These are phyloP conservation scores for Diogma glabrata DNA, from an alignment of 2,888 invertebrate species.

Conservation along the genomic window DNA sequence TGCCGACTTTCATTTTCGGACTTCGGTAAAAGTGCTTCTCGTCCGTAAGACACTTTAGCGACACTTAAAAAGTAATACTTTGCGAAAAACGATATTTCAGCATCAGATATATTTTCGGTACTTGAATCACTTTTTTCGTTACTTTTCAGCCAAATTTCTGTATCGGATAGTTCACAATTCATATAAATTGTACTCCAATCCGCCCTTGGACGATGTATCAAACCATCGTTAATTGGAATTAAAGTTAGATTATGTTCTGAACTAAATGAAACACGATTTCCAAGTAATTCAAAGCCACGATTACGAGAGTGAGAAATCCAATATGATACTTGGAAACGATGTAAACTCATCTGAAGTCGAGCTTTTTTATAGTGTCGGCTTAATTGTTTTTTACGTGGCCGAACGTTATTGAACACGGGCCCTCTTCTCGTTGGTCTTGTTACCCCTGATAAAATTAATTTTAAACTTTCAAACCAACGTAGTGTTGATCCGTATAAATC, in stretches of 20 bases:
- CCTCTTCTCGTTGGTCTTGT: constrained; percentile 92
- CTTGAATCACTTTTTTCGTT: constrained; percentile 36
- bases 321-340: constrained; percentile 67
- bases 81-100: constrained; percentile 28
- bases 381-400: constrained; percentile 79
- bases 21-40: constrained; percentile 52
- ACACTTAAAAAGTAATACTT: constrained; percentile 57
- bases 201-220: constrained; percentile 74
- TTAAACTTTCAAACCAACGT: constrained; percentile 90
- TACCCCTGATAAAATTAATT: constrained; percentile 81
- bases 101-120: constrained; percentile 33
- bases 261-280: constrained; percentile 69
- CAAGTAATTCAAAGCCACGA: constrained; percentile 76
- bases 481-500: constrained; percentile 87
- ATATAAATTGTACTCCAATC: constrained; percentile 88
- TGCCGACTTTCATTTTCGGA: constrained; percentile 37
- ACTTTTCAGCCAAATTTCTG: constrained; percentile 85
- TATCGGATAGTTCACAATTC: constrained; percentile 86
- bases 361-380: constrained; percentile 86
- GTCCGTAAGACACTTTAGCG: constrained; percentile 79
- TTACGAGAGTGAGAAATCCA: constrained; percentile 98
- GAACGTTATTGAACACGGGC: constrained; percentile 69
- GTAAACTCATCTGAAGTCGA: constrained; percentile 73
- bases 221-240: constrained; percentile 63
- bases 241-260: constrained; percentile 66